Conservation (phyloP, 2,888 invertebrate genomes). For the Drosophila cognata region DNA sequence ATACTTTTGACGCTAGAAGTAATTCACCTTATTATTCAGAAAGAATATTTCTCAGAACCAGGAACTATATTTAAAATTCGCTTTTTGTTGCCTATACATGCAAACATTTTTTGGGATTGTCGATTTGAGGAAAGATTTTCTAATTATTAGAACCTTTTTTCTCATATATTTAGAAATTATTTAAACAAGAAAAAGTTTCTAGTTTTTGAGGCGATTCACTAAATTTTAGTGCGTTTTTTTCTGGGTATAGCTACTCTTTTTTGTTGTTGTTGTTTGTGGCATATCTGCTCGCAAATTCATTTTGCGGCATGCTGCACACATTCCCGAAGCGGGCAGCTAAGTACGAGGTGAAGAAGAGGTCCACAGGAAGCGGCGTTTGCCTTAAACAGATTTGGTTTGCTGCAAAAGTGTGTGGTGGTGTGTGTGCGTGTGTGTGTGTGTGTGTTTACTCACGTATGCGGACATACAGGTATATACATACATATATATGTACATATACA, state of each 20-base stretch:
- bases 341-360: not conserved
- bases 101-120: not conserved
- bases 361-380: conserved; percentile 7
- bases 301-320: conserved; percentile 69
- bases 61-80: not conserved
- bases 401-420: not conserved
- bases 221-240: not conserved
- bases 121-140: not conserved
- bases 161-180: not conserved
- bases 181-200: not conserved
- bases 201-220: not conserved
- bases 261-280: conserved; percentile 28
- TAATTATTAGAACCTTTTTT: not conserved
- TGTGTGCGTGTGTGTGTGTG: conserved; percentile 21
- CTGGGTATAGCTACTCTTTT: not conserved
- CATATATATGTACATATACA: not conserved
- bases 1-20: too few relatives aligned
- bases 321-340: conserved; percentile 2
- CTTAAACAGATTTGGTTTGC: conserved; percentile 46
- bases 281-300: conserved; percentile 64
- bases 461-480: conserved; percentile 11
- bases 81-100: not conserved
- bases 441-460: conserved; percentile 44
- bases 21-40: not conserved
- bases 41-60: not conserved